Base-by-base conservation (phyloP, 2,888 invertebrate species). In the Parnassius apollo region DNA sequence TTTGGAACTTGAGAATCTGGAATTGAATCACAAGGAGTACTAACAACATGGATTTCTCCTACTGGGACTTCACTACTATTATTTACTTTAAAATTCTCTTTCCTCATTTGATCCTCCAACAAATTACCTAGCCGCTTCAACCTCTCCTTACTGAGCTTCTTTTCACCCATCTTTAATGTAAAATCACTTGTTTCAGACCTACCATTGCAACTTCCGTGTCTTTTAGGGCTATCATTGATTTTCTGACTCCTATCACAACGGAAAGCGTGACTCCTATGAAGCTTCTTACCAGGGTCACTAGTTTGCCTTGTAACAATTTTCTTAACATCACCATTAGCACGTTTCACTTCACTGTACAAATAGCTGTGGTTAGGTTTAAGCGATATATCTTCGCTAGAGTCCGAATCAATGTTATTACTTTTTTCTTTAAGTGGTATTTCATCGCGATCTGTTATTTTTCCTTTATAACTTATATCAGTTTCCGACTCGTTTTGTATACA, bases 241-340 rank as follows among this genome's bases (percentile, higher is more conserved):
- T 86, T 87, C 68, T 90, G 87, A 50, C 82, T 88, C 35, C 89
- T 79, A 55, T 93, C 93, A 67, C 93, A 93, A 1, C 94, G 83
- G 68, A 94, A 93, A 0, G 94, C 94, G 69, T 93, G 93, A 60
- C 92, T 93, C 51, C 94, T 78, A 51, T 93, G 93, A n/a, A 93
- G 79, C 69, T 93, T 93, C 63, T 92, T 93, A 0, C 91, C 87
- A 0, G 93, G 93, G 68, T 93, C 93, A 68, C 93, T 93, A 1
- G 74, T 76, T 69, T 93, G 93, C 0, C 93, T 76, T 0, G 87
- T 77, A 9, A 93, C 68, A 9, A 78, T 68, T 44, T 83, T 84
- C 71, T 88, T 91, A 0, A 80, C 69, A 2, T 88, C 86, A 70
- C 80, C 81, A 1, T 69, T 65, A 65, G 72, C 78, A 1, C 79